Percentiles rank a stretch among this genome's conserved stretches.
Evolutionary conservation across 2,797 vertebrate species (phyloP).

Genomic region (Poecilia wingei): DNA sequence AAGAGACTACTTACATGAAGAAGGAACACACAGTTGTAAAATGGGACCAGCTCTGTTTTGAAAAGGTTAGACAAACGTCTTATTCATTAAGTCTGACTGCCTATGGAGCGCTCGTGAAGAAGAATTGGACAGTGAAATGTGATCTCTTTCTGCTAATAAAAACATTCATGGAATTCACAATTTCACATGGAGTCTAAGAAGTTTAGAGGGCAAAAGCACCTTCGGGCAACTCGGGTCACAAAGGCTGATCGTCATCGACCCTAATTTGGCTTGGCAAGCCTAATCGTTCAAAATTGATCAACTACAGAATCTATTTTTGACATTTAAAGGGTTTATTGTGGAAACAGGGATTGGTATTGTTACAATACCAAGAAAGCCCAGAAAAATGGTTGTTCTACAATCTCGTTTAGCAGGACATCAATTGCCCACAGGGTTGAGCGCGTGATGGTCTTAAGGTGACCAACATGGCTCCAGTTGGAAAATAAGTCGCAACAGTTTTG

Average conservation of each 20-base stretch:
- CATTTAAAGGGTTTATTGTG: slow-evolving; percentile 57
- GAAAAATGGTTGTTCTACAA: slow-evolving; percentile 48
- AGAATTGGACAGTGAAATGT: slow-evolving; percentile 55
- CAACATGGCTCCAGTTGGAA: slow-evolving; percentile 42
- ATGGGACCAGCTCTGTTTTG: slow-evolving; percentile 34
- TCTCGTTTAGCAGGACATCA: slow-evolving; percentile 45
- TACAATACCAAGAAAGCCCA: slow-evolving; percentile 52
- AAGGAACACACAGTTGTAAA: slow-evolving; percentile 15
- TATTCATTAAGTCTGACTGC: slow-evolving; percentile 49
- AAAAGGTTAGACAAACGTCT: slow-evolving; percentile 44
- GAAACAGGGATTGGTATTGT: slow-evolving; percentile 72
- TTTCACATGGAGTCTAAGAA: slow-evolving; percentile 48
- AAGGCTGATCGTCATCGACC: slow-evolving; percentile 65
- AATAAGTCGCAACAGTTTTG: slow-evolving; percentile 34
- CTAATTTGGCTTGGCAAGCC: slow-evolving; percentile 78
- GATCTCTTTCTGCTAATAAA: slow-evolving; percentile 48
- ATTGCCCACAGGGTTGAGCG: slow-evolving; percentile 60
- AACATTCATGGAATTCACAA: slow-evolving; percentile 48
- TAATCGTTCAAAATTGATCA: slow-evolving; percentile 71
- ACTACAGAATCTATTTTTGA: slow-evolving; percentile 59
- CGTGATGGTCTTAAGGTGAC: slow-evolving; percentile 70
- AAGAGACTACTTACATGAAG: slow-evolving; percentile 9
- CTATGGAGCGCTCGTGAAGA: slow-evolving; percentile 37
- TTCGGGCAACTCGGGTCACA: slow-evolving; percentile 66
- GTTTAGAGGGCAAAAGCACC: slow-evolving; percentile 65